phyloP scores from a whole-genome alignment of 2,113 vertebrate species.

The Colistium nudipinnis region DNA sequence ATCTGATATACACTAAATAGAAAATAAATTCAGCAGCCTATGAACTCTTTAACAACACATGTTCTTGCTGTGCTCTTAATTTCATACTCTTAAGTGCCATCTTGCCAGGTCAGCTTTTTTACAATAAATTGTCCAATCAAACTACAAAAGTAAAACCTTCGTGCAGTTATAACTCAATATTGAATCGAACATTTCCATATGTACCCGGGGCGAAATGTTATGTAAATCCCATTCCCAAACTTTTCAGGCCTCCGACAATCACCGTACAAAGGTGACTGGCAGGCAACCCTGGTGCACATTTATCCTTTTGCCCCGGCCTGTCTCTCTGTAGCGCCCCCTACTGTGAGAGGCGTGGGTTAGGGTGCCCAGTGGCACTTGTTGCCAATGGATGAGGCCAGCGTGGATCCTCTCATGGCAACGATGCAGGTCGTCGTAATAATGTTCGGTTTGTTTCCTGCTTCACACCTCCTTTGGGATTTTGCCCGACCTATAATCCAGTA shows the following conservation, averaged over 20 bases:
- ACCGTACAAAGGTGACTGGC: conserved; percentile 83
- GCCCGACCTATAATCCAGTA: conserved; percentile 78
- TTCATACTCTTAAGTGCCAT: conserved; percentile 7
- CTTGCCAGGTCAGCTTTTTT: conserved; percentile 6
- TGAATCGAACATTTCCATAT: conserved; percentile 64
- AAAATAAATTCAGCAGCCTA: not conserved
- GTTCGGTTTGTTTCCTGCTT: conserved; percentile 80
- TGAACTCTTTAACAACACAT: not conserved
- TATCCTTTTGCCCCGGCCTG: conserved; percentile 77
- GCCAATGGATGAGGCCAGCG: conserved; percentile 79
- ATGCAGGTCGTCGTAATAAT: conserved; percentile 76
- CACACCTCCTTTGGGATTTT: conserved; percentile 75
- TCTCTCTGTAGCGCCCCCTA: conserved; percentile 83
- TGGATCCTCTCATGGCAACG: conserved; percentile 78
- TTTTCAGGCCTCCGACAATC: conserved; percentile 78
- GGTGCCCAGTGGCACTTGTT: conserved; percentile 79
- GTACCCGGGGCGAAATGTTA: conserved; percentile 76
- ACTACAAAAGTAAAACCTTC: conserved; percentile 37
- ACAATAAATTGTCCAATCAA: conserved; percentile 32
- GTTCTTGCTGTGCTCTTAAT: not conserved
- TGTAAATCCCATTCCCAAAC: conserved; percentile 84
- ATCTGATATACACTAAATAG: not conserved
- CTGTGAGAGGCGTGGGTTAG: conserved; percentile 84
- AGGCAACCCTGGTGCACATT: conserved; percentile 80
- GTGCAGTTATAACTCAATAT: conserved; percentile 46